Base-by-base conservation (phyloP, 2,888 invertebrate species). In the Ferdinandea cuprea region DNA sequence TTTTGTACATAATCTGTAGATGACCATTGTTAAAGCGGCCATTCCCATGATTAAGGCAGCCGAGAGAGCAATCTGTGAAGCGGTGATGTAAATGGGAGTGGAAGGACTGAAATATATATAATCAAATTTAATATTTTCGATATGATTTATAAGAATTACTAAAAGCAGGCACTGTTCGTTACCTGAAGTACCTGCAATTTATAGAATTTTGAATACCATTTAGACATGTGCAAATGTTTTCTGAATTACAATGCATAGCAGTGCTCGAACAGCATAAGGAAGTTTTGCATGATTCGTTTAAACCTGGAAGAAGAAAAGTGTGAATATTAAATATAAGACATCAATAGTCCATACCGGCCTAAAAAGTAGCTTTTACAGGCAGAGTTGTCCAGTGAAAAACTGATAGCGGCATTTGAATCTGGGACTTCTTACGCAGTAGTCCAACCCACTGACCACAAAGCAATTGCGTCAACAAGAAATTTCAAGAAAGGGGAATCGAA, bases 1-100 rank as follows among this genome's bases (percentile, higher is more conserved):
- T 21, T 84, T 86, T 52, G 86, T 85, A 30, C 87, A 87, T n/a
- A 87, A 56, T 44, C 87, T 81, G 21, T 87, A 86, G 3, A 87
- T 72, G 11, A 87, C 84, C 85, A 86, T 86, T n/a, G 83, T 74
- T 15, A 87, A 50, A 15, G 87, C 87, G 0, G 87, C 85, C 30
- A 87, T 85, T 32, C 87, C 87, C 86, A 87, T 86, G 13, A 87
- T 77, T 19, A 87, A 71, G 7, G 87, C 87, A 21, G 86, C 86
- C 9, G 86, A 85, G 21, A 87, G 76, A 15, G 87, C 86, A 35
- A 87, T 86, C 63, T 87, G 86, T 54, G 87, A 86, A 11, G 87
- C 87, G 6, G 86, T 86, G 7, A 86, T 54, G 52, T 85, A 86
- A 7, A 86, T 42, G 0, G 83, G 77, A 15, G 40, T 32, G n/a